phyloP scores from a whole-genome alignment of 2,888 invertebrate species.

The Ichneumoninae sp. region DNA sequence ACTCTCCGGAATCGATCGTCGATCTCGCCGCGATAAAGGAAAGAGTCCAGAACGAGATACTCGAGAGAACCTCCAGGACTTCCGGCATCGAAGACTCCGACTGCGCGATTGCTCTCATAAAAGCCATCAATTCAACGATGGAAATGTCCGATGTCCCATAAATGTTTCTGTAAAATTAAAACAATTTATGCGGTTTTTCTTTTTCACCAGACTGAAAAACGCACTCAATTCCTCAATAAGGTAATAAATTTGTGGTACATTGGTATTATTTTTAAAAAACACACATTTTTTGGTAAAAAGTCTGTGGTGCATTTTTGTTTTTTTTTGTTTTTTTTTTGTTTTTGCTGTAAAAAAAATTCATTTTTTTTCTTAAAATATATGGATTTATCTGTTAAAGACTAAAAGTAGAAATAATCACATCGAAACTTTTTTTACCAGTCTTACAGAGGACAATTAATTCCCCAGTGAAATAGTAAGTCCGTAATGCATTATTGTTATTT shows the following conservation, averaged over 20 bases:
- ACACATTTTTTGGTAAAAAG: not conserved
- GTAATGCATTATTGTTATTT: too few relatives aligned
- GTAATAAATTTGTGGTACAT: too few relatives aligned
- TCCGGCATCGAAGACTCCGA: conserved; percentile 56
- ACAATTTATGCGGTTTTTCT: too few relatives aligned
- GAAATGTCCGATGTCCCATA: conserved; percentile 44
- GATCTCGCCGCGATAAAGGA: conserved; percentile 55
- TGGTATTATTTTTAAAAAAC: too few relatives aligned
- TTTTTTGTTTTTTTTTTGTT: not conserved
- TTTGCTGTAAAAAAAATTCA: not conserved
- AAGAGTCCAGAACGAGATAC: conserved; percentile 60
- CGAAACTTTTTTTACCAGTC: not conserved
- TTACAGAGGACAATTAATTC: too few relatives aligned
- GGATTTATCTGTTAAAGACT: not conserved
- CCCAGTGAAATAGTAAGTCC: too few relatives aligned
- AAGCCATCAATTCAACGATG: conserved; percentile 61
- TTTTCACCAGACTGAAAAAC: not conserved
- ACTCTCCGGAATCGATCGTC: conserved; percentile 6
- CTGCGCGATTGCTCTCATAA: conserved; percentile 63
- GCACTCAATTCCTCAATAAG: not conserved
- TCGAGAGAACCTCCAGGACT: conserved; percentile 55
- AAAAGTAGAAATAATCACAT: conserved; percentile 10
- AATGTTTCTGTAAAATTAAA: not conserved
- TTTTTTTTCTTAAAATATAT: not conserved
- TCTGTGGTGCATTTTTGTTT: too few relatives aligned